phyloP scores from a whole-genome alignment of 2,888 invertebrate species.

The Rhingia campestris region DNA sequence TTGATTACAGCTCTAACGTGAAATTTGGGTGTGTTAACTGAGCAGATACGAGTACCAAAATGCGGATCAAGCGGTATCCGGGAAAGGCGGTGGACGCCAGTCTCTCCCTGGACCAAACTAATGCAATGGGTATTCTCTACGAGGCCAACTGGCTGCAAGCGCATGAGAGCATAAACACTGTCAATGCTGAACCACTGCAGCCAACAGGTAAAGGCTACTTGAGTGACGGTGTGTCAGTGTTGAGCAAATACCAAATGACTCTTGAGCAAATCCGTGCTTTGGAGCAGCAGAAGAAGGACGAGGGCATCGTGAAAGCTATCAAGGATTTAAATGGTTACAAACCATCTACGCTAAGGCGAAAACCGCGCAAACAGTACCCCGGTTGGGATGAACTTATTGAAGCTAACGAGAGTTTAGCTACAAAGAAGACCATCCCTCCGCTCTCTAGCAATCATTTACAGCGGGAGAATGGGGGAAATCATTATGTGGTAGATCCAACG shows the following conservation, averaged over 20 bases:
- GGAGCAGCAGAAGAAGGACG: conserved; percentile 82
- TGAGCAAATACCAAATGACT: conserved; percentile 86
- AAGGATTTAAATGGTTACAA: conserved; percentile 86
- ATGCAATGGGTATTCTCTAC: conserved; percentile 90
- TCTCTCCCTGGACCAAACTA: conserved; percentile 87
- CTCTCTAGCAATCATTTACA: conserved; percentile 5
- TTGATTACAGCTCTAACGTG: conserved; percentile 71
- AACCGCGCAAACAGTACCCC: conserved; percentile 84
- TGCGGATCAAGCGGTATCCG: conserved; percentile 93
- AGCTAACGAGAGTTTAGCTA: conserved; percentile 69
- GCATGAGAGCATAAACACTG: conserved; percentile 78
- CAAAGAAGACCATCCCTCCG: conserved; percentile 23
- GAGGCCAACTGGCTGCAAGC: conserved; percentile 93
- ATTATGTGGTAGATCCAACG: conserved; percentile 80
- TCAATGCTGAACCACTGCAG: conserved; percentile 61
- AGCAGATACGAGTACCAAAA: conserved; percentile 79
- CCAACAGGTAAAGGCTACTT: conserved; percentile 77
- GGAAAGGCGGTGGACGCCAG: conserved; percentile 90
- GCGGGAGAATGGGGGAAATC: conserved; percentile 74
- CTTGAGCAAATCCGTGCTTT: conserved; percentile 84
- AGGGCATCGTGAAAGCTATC: conserved; percentile 84
- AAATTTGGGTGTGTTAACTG: conserved; percentile 46
- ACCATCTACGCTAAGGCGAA: conserved; percentile 85
- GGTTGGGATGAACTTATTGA: conserved; percentile 84
- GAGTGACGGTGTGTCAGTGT: conserved; percentile 80